Conservation (phyloP, 2,888 invertebrate genomes). For the Tyria jacobaeae region DNA sequence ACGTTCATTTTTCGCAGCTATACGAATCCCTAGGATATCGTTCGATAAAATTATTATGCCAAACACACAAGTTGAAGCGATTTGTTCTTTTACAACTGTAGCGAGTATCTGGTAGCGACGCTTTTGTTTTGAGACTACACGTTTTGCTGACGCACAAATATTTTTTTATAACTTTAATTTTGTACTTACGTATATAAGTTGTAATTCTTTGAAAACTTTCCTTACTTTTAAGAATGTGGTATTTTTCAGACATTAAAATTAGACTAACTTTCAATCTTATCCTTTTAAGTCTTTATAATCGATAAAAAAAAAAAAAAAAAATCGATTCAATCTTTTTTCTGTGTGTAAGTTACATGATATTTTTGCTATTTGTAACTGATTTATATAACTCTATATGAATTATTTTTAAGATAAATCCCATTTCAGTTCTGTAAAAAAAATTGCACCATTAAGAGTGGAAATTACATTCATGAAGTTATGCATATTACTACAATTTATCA, state of each 20-base stretch:
- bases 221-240: not conserved
- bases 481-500: too few relatives aligned
- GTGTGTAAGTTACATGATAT: too few relatives aligned
- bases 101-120: conserved; percentile 31
- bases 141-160: conserved; percentile 2
- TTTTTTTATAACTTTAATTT: not conserved
- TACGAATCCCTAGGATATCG: conserved; percentile 52
- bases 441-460: too few relatives aligned
- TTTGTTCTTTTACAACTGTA: conserved; percentile 55
- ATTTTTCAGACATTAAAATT: not conserved
- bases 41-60: conserved; percentile 58
- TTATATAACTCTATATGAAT: too few relatives aligned
- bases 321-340: too few relatives aligned
- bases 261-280: too few relatives aligned
- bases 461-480: too few relatives aligned
- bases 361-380: too few relatives aligned
- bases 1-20: conserved; percentile 50
- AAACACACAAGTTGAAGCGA: conserved; percentile 54
- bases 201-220: not conserved
- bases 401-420: too few relatives aligned
- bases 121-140: conserved; percentile 21
- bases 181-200: not conserved
- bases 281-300: too few relatives aligned
- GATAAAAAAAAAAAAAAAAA: too few relatives aligned
- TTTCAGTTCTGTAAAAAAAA: too few relatives aligned